phyloP scores from a whole-genome alignment of 2,888 invertebrate genomes.

The Sthenelais limicola region DNA sequence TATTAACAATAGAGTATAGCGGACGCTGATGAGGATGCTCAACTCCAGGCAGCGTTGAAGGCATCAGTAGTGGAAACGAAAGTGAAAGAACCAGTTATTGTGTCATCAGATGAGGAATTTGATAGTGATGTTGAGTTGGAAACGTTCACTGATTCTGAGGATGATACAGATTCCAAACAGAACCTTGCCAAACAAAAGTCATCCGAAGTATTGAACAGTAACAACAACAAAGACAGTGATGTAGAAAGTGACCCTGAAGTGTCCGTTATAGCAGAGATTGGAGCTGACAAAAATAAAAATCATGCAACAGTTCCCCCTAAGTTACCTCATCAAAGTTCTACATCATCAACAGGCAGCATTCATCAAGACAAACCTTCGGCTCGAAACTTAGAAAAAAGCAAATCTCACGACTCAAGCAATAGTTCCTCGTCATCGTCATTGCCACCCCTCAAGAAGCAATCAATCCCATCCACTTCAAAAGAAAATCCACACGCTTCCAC shows the following conservation, averaged over 20 bases:
- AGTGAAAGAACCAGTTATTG: not conserved
- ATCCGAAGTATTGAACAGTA: not conserved
- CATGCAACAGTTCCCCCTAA: no score
- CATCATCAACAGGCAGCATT: no score
- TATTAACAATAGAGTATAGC: constrained; percentile 61
- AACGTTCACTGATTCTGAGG: constrained; percentile 72
- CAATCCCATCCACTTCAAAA: no score
- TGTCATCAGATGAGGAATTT: constrained; percentile 53
- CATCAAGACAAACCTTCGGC: no score
- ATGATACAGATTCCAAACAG: not conserved
- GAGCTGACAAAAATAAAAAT: not conserved
- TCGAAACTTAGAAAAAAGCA: no score
- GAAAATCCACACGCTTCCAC: no score
- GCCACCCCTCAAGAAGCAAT: no score
- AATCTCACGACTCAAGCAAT: no score
- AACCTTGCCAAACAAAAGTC: not conserved
- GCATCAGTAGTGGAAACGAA: constrained; percentile 70
- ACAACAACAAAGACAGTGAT: no score
- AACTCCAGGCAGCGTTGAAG: constrained; percentile 73
- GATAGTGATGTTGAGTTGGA: constrained; percentile 60
- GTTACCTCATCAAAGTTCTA: no score
- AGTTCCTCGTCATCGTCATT: no score
- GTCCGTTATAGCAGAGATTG: not conserved
- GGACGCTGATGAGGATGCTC: constrained; percentile 73
- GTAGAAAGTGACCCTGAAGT: not conserved